phyloP scores from a whole-genome alignment of 2,888 invertebrate genomes.

The Caenorhabditis wallacei region DNA sequence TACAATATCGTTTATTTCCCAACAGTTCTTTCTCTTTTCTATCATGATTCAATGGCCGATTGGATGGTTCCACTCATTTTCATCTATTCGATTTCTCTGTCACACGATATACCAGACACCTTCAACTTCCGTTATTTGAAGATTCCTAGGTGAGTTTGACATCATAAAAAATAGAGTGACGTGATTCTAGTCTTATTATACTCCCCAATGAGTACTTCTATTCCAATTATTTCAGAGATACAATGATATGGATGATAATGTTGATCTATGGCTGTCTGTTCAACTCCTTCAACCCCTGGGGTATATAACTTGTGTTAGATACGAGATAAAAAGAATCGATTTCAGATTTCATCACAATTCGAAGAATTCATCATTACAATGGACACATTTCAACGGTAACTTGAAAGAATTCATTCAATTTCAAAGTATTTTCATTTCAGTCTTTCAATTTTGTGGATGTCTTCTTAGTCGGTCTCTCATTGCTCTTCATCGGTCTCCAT shows the following conservation, averaged over 20 bases:
- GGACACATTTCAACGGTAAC: conserved; percentile 50
- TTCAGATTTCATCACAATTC: conserved; percentile 47
- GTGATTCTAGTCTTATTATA: too few relatives aligned
- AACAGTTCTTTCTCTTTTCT: conserved; percentile 35
- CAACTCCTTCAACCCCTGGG: conserved; percentile 48
- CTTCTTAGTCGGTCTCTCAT: conserved; percentile 31
- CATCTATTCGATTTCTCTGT: conserved; percentile 37
- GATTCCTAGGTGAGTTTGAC: conserved; percentile 23
- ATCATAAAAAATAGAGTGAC: background rate
- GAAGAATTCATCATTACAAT: conserved; percentile 42
- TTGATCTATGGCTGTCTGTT: conserved; percentile 39
- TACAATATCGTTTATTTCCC: conserved; percentile 26
- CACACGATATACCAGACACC: conserved; percentile 31
- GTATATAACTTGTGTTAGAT: conserved; percentile 4
- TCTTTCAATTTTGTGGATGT: conserved; percentile 49
- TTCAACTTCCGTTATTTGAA: conserved; percentile 29
- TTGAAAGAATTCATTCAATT: background rate
- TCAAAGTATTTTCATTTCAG: conserved; percentile 8
- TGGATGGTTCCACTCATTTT: conserved; percentile 58
- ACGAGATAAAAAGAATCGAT: background rate
- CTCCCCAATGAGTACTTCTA: background rate
- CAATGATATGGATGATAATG: conserved; percentile 45
- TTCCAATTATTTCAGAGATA: conserved; percentile 38
- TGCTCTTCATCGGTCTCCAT: conserved; percentile 52
- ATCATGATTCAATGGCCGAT: conserved; percentile 50